Conservation (phyloP, 1,140 invertebrate species). For the Drosophila lowei region DNA sequence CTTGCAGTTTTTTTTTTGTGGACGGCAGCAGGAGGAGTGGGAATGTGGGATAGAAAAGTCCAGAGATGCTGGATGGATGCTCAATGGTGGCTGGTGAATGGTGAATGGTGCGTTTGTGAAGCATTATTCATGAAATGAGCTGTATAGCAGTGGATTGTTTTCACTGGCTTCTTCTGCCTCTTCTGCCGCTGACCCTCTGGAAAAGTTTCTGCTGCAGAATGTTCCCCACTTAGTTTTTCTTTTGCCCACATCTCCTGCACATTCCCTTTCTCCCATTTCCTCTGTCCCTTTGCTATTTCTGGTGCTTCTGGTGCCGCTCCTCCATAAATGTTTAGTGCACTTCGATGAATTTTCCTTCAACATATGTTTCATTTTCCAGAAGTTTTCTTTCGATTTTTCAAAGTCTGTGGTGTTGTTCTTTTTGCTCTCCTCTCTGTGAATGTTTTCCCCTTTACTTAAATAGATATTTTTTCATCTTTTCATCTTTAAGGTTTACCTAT, state of each 20-base stretch:
- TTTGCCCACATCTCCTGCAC: neutral
- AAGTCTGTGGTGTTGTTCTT: neutral
- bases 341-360: neutral
- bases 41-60: neutral
- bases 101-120: too few relatives aligned
- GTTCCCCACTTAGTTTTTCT: neutral
- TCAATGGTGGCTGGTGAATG: too few relatives aligned
- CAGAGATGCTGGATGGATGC: too few relatives aligned
- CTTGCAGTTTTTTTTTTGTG: slow-evolving; percentile 17
- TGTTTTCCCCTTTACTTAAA: neutral
- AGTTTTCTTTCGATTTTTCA: neutral
- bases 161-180: neutral
- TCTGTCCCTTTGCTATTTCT: too few relatives aligned
- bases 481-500: slow-evolving; percentile 1
- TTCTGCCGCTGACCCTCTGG: too few relatives aligned
- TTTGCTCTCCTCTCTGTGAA: neutral
- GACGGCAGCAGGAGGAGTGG: neutral
- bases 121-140: neutral
- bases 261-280: neutral
- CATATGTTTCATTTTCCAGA: neutral
- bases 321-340: neutral
- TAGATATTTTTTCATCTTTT: neutral
- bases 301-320: too few relatives aligned
- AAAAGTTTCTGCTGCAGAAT: neutral
- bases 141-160: neutral